These are phyloP conservation scores for Orthosia incerta DNA, from an alignment of 2,888 invertebrate species.

Conservation along the genomic window DNA sequence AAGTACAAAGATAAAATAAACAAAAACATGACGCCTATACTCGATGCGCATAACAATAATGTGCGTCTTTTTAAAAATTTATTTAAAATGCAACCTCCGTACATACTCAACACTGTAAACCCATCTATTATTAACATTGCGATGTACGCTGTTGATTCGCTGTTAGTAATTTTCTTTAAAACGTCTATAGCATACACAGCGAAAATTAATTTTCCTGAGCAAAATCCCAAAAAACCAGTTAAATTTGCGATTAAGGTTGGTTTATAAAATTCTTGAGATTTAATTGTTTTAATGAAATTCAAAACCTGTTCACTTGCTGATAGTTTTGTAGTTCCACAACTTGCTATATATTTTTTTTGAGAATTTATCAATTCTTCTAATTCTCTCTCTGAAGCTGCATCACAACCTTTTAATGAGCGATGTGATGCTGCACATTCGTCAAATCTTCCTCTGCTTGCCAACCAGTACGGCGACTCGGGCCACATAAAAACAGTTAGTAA, in stretches of 20 bases:
- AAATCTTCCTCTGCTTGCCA: slow-evolving; percentile 71
- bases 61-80: slow-evolving; percentile 67
- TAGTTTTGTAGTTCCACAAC: slow-evolving; percentile 9
- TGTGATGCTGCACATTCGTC: slow-evolving; percentile 71
- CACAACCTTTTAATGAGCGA: slow-evolving; percentile 71
- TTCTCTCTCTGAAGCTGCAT: slow-evolving; percentile 69
- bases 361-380: slow-evolving; percentile 66
- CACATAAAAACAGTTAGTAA: slow-evolving; percentile 51
- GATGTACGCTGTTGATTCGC: slow-evolving; percentile 70
- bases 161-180: slow-evolving; percentile 71
- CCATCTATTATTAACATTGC: slow-evolving; percentile 78
- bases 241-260: slow-evolving; percentile 65
- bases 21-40: slow-evolving; percentile 63
- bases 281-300: slow-evolving; percentile 48
- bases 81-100: slow-evolving; percentile 63
- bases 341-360: slow-evolving; percentile 63
- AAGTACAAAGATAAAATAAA: slow-evolving; percentile 67
- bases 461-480: slow-evolving; percentile 71
- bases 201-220: slow-evolving; percentile 73
- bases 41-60: slow-evolving; percentile 64
- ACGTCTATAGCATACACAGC: slow-evolving; percentile 75
- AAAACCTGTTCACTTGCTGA: slow-evolving; percentile 7
- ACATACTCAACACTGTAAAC: slow-evolving; percentile 73
- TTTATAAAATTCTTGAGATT: slow-evolving; percentile 70
- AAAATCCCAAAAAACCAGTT: slow-evolving; percentile 56